These are phyloP conservation scores for Arctopsyche grandis DNA, from an alignment of 1,140 invertebrate species.

Conservation along the genomic window DNA sequence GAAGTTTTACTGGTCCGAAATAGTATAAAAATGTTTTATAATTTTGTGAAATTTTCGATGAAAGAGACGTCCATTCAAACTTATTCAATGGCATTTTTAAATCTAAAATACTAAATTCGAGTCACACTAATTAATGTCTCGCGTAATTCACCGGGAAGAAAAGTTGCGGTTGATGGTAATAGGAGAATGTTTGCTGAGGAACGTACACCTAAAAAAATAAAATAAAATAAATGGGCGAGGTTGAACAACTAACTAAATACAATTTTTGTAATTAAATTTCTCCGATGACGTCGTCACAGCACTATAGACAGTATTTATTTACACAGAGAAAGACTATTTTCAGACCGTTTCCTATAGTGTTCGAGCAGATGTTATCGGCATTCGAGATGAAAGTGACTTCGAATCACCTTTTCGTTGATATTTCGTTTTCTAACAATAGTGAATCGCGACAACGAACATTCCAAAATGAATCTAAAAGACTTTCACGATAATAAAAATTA, in stretches of 20 bases:
- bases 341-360: neutral
- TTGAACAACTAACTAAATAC: neutral
- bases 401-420: constrained; percentile 13
- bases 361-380: constrained; percentile 21
- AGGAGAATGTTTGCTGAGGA: constrained; percentile 48
- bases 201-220: constrained; percentile 42
- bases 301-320: neutral
- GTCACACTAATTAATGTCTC: constrained; percentile 35
- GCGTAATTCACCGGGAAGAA: constrained; percentile 45
- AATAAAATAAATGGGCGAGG: neutral
- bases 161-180: constrained; percentile 49
- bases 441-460: neutral
- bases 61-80: constrained; percentile 25
- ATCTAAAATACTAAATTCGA: neutral
- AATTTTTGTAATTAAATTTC: constrained; percentile 30
- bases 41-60: neutral
- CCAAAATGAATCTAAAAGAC: neutral
- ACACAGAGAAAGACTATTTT: neutral
- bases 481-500: constrained; percentile 8
- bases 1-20: too few relatives aligned
- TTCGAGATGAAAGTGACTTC: constrained; percentile 3
- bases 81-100: constrained; percentile 27
- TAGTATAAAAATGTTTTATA: too few relatives aligned
- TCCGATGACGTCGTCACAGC: neutral
- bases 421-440: neutral